These are phyloP conservation scores for Arion vulgaris DNA, from an alignment of 1,140 invertebrate species.

Conservation along the genomic window DNA sequence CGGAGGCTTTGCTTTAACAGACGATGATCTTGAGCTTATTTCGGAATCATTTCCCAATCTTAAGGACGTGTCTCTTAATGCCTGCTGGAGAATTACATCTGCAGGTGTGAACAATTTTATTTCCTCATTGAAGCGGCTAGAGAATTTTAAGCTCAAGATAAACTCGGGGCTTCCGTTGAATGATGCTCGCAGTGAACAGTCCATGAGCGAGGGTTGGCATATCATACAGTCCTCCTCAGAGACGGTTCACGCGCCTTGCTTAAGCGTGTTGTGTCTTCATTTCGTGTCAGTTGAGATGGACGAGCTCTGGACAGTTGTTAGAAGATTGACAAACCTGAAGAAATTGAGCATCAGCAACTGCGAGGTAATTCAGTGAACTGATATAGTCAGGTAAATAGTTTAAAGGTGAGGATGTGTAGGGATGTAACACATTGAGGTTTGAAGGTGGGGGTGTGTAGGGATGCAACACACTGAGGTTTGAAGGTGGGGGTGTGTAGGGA, in stretches of 20 bases:
- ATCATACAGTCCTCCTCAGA: constrained; percentile 50
- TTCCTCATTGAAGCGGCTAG: constrained; percentile 45
- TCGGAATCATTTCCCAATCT: constrained; percentile 53
- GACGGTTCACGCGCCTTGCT: constrained; percentile 21
- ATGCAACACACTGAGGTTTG: neutral
- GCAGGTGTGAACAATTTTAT: constrained; percentile 51
- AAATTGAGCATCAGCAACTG: constrained; percentile 68
- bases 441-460: neutral
- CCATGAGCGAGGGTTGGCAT: constrained; percentile 56
- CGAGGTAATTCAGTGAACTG: constrained; percentile 52
- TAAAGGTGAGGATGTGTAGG: neutral
- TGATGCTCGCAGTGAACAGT: constrained; percentile 58
- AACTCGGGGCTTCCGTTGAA: constrained; percentile 61
- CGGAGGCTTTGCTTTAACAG: constrained; percentile 60
- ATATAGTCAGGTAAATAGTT: too few relatives aligned
- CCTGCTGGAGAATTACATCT: constrained; percentile 63
- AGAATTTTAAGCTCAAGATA: constrained; percentile 62
- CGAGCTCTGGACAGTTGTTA: constrained; percentile 62
- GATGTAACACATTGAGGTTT: neutral
- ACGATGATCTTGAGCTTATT: constrained; percentile 56
- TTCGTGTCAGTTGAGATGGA: constrained; percentile 66
- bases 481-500: neutral
- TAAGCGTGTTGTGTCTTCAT: constrained; percentile 63
- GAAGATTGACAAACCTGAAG: constrained; percentile 51
- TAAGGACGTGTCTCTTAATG: constrained; percentile 60